A percentile compares a stretch with the other conserved stretches of the same genome.
phyloP scores from a whole-genome alignment of 2,113 vertebrate genomes.

The Leptosomus discolor region DNA sequence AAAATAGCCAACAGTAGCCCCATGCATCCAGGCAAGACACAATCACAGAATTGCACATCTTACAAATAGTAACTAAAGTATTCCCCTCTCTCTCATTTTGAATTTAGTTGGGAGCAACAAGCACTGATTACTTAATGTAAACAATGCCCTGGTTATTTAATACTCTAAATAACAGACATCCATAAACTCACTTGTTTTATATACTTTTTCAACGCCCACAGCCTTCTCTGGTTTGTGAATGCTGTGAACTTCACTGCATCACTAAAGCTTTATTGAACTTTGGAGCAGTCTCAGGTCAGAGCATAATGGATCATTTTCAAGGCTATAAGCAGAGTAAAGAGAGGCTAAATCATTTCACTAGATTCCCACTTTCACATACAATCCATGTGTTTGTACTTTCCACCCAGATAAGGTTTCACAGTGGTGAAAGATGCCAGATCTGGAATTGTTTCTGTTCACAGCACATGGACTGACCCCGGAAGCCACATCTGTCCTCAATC shows the following conservation, averaged over 20 bases:
- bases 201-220: not conserved
- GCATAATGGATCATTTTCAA: not conserved
- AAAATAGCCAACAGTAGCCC: not conserved
- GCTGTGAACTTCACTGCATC: not conserved
- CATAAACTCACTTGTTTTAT: not conserved
- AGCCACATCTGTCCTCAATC: not conserved
- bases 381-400: not conserved
- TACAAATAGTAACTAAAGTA: not conserved
- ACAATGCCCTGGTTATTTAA: not conserved
- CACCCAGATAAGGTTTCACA: not conserved
- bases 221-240: not conserved
- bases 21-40: not conserved
- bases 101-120: not conserved
- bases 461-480: not conserved
- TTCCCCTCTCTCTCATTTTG: not conserved
- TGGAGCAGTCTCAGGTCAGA: not conserved
- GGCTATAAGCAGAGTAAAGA: not conserved
- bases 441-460: not conserved
- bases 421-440: not conserved
- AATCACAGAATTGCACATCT: not conserved
- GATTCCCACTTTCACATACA: not conserved
- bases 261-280: not conserved
- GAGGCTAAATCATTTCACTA: not conserved
- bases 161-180: not conserved
- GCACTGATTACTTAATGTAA: not conserved